phyloP scores from a whole-genome alignment of 2,797 vertebrate genomes.

The Tympanoctomys barrerae region DNA sequence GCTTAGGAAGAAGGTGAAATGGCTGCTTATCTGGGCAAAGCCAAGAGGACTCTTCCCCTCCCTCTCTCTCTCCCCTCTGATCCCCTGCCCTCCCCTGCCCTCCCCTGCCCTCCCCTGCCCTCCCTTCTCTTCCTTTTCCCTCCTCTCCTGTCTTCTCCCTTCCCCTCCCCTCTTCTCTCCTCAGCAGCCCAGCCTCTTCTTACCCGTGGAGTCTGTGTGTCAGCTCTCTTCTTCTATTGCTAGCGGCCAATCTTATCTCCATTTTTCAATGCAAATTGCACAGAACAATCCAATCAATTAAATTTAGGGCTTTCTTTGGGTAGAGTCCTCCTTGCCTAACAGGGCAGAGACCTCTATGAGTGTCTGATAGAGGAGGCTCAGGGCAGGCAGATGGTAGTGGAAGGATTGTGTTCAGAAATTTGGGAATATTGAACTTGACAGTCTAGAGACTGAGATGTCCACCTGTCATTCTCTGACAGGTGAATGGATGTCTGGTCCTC shows the following conservation, averaged over 20 bases:
- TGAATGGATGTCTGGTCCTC: not conserved
- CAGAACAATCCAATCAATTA: not conserved
- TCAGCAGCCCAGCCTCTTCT: not conserved
- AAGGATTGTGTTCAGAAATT: not conserved
- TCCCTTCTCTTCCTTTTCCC: not conserved
- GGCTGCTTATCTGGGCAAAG: not conserved
- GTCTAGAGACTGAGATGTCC: rapidly evolving
- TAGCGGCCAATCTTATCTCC: not conserved
- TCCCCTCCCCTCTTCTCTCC: not conserved
- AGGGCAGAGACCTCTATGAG: not conserved
- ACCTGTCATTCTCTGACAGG: not conserved
- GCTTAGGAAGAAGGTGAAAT: not conserved
- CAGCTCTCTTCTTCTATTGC: not conserved
- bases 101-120: not conserved
- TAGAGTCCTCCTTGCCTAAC: not conserved
- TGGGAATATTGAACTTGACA: not conserved
- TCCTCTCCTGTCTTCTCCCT: no score
- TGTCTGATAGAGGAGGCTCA: not conserved
- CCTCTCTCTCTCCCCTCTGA: not conserved
- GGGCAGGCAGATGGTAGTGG: not conserved
- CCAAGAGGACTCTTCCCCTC: not conserved
- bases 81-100: not conserved
- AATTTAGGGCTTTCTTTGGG: not conserved
- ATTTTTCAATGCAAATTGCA: not conserved
- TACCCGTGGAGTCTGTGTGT: not conserved